These are phyloP conservation scores for Isichthys henryi DNA, from an alignment of 2,113 vertebrate species.

Conservation along the genomic window DNA sequence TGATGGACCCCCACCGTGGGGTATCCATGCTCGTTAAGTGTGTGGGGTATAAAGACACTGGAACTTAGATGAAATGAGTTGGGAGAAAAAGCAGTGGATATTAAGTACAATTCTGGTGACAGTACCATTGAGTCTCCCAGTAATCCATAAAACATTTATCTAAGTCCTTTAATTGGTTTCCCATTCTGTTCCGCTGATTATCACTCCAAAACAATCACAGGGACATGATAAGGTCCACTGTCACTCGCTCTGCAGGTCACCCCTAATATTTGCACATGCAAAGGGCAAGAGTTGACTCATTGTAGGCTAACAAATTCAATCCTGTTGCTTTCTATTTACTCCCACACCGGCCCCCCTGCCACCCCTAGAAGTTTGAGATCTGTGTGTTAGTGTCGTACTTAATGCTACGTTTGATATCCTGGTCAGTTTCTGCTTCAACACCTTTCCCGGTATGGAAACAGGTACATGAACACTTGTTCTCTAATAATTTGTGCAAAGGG, in stretches of 20 bases:
- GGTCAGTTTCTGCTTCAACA: neutral
- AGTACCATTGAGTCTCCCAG: neutral
- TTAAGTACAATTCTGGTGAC: slow-evolving; percentile 9
- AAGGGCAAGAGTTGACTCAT: slow-evolving; percentile 21
- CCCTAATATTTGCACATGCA: slow-evolving; percentile 31
- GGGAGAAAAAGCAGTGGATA: neutral
- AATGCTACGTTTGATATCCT: neutral
- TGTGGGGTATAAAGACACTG: neutral
- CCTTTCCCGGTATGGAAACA: neutral
- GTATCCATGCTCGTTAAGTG: neutral
- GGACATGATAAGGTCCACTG: slow-evolving; percentile 17
- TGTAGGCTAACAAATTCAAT: slow-evolving; percentile 20
- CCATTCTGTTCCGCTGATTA: slow-evolving; percentile 19
- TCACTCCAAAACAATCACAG: slow-evolving; percentile 16
- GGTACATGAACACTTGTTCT: neutral
- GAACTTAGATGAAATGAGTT: neutral
- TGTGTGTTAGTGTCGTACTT: neutral
- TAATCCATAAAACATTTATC: neutral
- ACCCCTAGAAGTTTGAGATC: neutral
- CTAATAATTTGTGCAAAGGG: neutral
- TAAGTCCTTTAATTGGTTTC: slow-evolving; percentile 21
- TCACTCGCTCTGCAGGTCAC: slow-evolving; percentile 19
- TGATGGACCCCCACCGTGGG: neutral
- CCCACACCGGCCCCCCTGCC: neutral
- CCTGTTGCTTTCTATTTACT: neutral